Evolutionary conservation across 2,797 vertebrate species (phyloP).

Genomic region (Sandelia bainsii): DNA sequence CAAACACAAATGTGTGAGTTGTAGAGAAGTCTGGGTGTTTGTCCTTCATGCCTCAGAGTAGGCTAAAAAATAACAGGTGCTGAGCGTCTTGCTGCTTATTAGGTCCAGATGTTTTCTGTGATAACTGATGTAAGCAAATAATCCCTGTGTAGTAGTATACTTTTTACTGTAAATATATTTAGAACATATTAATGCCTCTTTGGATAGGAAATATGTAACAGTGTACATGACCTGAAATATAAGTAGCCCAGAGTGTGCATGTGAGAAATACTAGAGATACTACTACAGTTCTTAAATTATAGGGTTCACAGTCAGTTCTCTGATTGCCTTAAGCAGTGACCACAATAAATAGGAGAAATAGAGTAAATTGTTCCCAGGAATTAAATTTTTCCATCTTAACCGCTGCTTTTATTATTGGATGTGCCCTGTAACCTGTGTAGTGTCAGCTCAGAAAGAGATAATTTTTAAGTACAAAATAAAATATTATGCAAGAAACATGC

Average conservation of each 20-base stretch:
- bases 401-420: conserved; percentile 4
- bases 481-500: conserved; percentile 6
- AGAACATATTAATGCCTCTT: conserved; percentile 25
- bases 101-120: conserved; percentile 78
- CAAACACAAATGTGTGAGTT: conserved; percentile 50
- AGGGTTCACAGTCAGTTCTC: conserved; percentile 12
- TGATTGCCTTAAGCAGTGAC: neutral
- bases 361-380: conserved; percentile 2
- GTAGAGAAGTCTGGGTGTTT: conserved; percentile 57
- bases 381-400: neutral
- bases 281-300: conserved; percentile 14
- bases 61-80: conserved; percentile 78
- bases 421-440: conserved; percentile 7
- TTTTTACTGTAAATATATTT: conserved; percentile 25
- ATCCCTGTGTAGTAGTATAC: conserved; percentile 37
- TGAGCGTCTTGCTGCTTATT: conserved; percentile 69
- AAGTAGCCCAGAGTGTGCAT: conserved; percentile 3
- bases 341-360: conserved; percentile 7
- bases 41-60: conserved; percentile 83
- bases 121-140: conserved; percentile 64
- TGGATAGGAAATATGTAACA: conserved; percentile 6
- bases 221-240: conserved; percentile 21
- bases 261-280: conserved; percentile 23
- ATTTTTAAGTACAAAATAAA: conserved; percentile 16
- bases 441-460: neutral